Base-by-base conservation (phyloP, 2,888 invertebrate species). In the Phortica magna region DNA sequence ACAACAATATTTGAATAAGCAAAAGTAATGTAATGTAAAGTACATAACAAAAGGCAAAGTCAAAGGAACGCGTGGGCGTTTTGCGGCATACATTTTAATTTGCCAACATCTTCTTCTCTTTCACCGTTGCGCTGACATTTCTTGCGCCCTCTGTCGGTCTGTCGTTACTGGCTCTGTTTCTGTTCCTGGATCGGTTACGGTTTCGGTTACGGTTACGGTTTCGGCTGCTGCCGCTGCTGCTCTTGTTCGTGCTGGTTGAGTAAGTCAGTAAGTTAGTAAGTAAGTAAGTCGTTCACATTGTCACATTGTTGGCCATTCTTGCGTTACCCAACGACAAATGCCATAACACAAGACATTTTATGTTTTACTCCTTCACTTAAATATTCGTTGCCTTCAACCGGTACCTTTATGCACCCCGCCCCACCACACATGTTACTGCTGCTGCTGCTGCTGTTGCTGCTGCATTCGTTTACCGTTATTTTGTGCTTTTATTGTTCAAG, bases 231-330 rank as follows among this genome's bases (percentile, higher is more conserved):
- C 31, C 6, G 67, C 22, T 39, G 39, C 31, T 74, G 71, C 78
- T 75, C 80, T 83, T 84, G 83, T 75, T 79, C 77, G 84, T 85
- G 31, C 31, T 85, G 87, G 80, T 83, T 87, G 84, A 84, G 83
- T 85, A 84, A 88, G 14, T 43, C 7, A 43, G 61, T 61, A 31
- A 17, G 65, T 31, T 12, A 22, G 31, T 14, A 64, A 9, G 10
- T 31, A 31, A 64, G 64, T 85, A 88, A 88, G 88, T 84, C 84
- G 86, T 85, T 88, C n/a, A 84, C 83, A 83, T 88, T 88, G 83
- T 84, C 86, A 82, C 83, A 84, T 83, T 88, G 55, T 65, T 43
- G n/a, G 31, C 57, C 42, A 22, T 17, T 67, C 17, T 7, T 14
- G 17, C 4, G 64, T 48, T 48, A 48, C 9, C 31, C 31, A 31